Evolutionary conservation across 2,113 vertebrate genomes (phyloP).

Genomic region (Poecilia latipinna): DNA sequence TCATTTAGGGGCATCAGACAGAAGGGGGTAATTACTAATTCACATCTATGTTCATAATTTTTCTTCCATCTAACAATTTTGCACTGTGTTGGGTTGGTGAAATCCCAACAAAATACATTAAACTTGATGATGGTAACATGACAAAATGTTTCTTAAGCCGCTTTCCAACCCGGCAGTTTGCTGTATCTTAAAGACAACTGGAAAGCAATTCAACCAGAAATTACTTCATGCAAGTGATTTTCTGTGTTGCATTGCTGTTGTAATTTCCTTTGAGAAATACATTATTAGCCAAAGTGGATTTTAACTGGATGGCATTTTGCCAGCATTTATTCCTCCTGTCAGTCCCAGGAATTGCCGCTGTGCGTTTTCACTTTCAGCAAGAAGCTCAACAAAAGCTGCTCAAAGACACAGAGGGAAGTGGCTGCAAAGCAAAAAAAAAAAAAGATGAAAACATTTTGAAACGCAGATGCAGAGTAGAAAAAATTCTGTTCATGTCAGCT

Average conservation of each 20-base stretch:
- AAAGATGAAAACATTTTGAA: constrained; percentile 28
- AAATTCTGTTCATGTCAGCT: constrained; percentile 17
- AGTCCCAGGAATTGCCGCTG: constrained; percentile 13
- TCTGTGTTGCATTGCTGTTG: constrained; percentile 14
- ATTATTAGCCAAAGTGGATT: constrained; percentile 41
- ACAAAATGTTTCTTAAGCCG: constrained; percentile 11
- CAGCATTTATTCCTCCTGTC: constrained; percentile 39
- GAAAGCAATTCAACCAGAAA: constrained; percentile 10
- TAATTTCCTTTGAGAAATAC: constrained; percentile 23
- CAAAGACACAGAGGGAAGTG: constrained; percentile 7
- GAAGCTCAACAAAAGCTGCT: constrained; percentile 12
- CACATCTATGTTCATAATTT: neutral
- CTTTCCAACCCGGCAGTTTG: neutral
- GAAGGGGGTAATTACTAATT: neutral
- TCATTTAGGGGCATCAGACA: neutral
- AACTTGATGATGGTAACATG: neutral
- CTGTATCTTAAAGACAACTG: constrained; percentile 5
- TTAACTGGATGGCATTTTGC: constrained; percentile 27
- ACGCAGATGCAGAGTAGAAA: constrained; percentile 6
- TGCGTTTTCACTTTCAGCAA: constrained; percentile 29
- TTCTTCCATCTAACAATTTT: neutral
- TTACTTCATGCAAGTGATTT: constrained; percentile 23
- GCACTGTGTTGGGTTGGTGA: neutral
- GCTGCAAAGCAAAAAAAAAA: constrained; percentile 9
- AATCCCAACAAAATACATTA: neutral